Evolutionary conservation across 1,140 invertebrate species (phyloP), one percentile per base, ranked within the genome.

Genomic region (Pinna nobilis): DNA sequence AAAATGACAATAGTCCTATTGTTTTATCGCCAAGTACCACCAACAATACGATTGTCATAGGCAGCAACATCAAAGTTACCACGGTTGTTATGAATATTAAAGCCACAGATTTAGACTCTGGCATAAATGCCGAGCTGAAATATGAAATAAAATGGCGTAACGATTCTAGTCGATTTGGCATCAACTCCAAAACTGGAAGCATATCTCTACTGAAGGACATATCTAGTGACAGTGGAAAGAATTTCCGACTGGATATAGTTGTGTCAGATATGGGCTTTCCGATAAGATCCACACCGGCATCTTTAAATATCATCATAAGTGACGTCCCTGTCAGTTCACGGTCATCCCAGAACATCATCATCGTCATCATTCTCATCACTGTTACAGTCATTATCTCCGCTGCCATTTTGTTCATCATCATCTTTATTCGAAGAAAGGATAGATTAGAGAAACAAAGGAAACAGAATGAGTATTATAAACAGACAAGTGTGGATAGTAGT

Each of bases 1-100:
- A 94, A 7, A 99, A 98, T 87, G 97, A 98, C 91, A 98, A 98
- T 88, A 93, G 94, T 7, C 97, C 97, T 0, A 89, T 92, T 20
- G 80, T 87, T 51, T 63, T 79, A 32, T 82, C 81, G 51, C 85
- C 85, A 5, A 84, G 77, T 59, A 49, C 72, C 23, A 63, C 64
- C 25, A 87, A 87, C 72, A 81, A 82, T 65, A 84, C 82, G 0
- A 53, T 87, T 28, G 71, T 70, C 39, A 60, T 87, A 0, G 71
- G 74, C 7, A 72, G 77, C 44, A 73, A 80, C 11, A 49, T 74
- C 15, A 53, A 70, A 9, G 51, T 78, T n/a, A 74, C 77, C 13
- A 78, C 74, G n/a, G 68, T 77, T n/a, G 74, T 87, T 18, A 65
- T 76, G 0, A 77, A 70, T 25, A 71, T 87, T 15, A 60, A 64